Conservation (phyloP, 2,113 vertebrate genomes). For the Carassius carassius region DNA sequence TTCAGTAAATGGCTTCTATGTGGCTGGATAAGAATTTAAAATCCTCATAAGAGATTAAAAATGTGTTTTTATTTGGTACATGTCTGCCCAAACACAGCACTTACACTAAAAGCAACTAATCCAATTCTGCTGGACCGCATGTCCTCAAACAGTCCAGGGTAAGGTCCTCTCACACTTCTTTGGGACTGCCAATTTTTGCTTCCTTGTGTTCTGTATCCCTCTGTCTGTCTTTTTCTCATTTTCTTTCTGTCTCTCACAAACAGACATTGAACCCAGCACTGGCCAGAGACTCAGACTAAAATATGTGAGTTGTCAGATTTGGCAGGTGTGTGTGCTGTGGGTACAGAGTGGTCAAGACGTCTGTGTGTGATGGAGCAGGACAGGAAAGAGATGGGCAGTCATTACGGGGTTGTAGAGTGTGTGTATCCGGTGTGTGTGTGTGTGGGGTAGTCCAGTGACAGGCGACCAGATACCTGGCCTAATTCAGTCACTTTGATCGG, state of each 20-base stretch:
- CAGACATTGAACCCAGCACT: neutral
- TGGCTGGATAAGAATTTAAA: constrained; percentile 39
- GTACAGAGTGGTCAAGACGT: neutral
- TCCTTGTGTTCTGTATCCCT: neutral
- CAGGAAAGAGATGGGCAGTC: constrained; percentile 39
- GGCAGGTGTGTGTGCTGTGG: constrained; percentile 32
- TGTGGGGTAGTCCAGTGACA: constrained; percentile 45
- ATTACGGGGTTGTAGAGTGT: constrained; percentile 40
- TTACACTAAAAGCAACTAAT: constrained; percentile 42
- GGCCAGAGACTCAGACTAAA: neutral
- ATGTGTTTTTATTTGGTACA: constrained; percentile 35
- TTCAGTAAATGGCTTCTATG: constrained; percentile 34
- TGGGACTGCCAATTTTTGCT: constrained; percentile 37
- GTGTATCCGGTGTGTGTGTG: constrained; percentile 18
- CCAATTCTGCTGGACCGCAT: constrained; percentile 8
- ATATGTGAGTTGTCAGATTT: constrained; percentile 35
- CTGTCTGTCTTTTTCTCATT: constrained; percentile 28
- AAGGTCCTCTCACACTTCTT: neutral
- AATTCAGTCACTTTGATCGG: constrained; percentile 57
- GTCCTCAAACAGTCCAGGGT: constrained; percentile 19
- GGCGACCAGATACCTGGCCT: constrained; percentile 54
- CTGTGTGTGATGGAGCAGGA: constrained; percentile 34
- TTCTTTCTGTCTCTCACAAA: constrained; percentile 50
- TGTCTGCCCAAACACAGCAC: constrained; percentile 22
- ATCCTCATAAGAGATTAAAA: constrained; percentile 41